phyloP scores from a whole-genome alignment of 2,797 vertebrate genomes.

The Megaceryle alcyon region DNA sequence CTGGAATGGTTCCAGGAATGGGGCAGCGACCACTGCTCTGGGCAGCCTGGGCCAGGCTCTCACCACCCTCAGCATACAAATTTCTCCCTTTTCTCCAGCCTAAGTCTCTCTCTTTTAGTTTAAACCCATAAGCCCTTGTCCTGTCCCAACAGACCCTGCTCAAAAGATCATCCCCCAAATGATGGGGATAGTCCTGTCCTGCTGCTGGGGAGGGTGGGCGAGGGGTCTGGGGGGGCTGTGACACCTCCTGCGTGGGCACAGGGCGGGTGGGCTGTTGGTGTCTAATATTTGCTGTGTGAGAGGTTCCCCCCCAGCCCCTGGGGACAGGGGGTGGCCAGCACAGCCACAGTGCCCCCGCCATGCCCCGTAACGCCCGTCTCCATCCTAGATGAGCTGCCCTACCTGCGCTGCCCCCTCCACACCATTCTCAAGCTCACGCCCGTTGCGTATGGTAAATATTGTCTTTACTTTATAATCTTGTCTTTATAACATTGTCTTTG shows the following conservation, averaged over 20 bases:
- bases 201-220: accelerated
- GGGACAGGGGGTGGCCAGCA: background rate
- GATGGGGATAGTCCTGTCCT: background rate
- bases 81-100: background rate
- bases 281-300: too few species aligned
- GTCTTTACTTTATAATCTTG: background rate
- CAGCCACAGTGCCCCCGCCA: accelerated
- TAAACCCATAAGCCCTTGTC: background rate
- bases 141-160: background rate
- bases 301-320: background rate
- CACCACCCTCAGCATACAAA: background rate
- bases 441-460: constrained; percentile 90
- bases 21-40: too few species aligned
- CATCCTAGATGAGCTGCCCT: constrained; percentile 90
- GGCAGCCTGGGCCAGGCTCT: background rate
- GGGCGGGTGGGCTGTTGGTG: accelerated
- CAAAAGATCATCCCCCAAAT: background rate
- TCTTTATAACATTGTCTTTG: background rate
- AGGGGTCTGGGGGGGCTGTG: background rate
- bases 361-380: accelerated
- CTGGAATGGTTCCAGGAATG: too few species aligned
- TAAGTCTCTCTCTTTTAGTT: background rate
- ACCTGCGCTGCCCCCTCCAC: constrained; percentile 94
- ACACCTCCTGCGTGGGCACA: background rate
- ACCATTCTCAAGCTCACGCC: constrained; percentile 93